A percentile compares a stretch with the other conserved stretches of the same genome.
These are phyloP conservation scores for Dryoscopus gambensis DNA, from an alignment of 2,113 vertebrate genomes.

Conservation along the genomic window DNA sequence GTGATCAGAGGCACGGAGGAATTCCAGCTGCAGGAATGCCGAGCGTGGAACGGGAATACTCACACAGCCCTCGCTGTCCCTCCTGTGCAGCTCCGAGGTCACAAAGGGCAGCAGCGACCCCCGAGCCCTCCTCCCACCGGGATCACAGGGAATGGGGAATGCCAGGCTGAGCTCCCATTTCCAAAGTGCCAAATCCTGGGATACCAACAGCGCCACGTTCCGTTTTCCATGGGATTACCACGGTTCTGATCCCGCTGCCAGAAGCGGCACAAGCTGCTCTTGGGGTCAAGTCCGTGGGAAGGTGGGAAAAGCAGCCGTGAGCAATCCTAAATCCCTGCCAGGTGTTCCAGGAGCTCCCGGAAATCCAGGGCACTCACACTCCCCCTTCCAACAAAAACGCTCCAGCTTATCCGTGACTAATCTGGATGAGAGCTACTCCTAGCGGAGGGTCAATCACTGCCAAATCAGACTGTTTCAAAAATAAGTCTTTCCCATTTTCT, in stretches of 20 bases:
- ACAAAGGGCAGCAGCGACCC: not conserved
- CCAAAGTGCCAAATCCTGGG: not conserved
- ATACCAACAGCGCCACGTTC: accelerated
- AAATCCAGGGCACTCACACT: not conserved
- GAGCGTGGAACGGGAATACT: not conserved
- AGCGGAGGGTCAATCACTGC: slow-evolving; percentile 24
- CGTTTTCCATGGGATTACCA: accelerated
- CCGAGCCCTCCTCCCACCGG: not conserved
- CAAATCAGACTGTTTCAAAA: slow-evolving; percentile 67
- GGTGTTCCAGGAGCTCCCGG: not conserved
- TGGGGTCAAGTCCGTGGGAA: accelerated
- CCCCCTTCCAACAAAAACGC: too few relatives aligned
- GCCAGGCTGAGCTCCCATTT: not conserved
- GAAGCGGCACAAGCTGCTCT: not conserved
- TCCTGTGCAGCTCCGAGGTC: not conserved
- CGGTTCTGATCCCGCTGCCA: not conserved
- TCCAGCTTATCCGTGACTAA: not conserved
- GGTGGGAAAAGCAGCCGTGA: not conserved
- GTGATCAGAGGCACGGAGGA: not conserved
- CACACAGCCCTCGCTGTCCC: not conserved
- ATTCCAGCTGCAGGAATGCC: not conserved
- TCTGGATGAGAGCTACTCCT: not conserved
- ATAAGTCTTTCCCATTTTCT: slow-evolving; percentile 68
- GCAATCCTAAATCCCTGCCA: not conserved
- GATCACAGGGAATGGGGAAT: not conserved